Evolutionary conservation across 2,797 vertebrate genomes (phyloP), one percentile per base, ranked within the genome.

Genomic region (Sebastes steindachneri): DNA sequence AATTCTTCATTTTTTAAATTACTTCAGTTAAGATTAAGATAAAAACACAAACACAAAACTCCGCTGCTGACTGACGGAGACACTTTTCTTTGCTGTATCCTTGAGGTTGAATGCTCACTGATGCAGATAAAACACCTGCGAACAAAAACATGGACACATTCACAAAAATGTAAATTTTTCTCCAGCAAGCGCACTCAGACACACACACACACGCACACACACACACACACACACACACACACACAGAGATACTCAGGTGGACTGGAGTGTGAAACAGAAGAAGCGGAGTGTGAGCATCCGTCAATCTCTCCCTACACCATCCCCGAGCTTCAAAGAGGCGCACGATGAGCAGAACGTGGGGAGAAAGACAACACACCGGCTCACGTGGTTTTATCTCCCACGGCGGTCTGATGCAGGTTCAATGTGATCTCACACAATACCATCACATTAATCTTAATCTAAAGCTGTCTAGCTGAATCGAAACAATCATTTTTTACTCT

Each of bases 301-400:
- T 88, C 91, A 75, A 9, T 80, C 79, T 76, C 58, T 33, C 45
- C 25, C 37, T 29, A 12, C 60, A n/a, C 51, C 82, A 15, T 57
- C 41, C 5, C 29, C 0, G 54, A 72, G 79, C 81, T 84, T 87
- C 81, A 88, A 80, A 82, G 73, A 2, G 28, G 25, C 19, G 69
- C 15, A 33, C 7, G 26, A 58, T 60, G 71, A 71, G 73, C 51
- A 21, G 79, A 70, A 89, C 77, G 77, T 88, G 87, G 82, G 77
- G 53, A 76, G 81, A 90, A 80, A 89, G 80, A 21, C 11, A 88
- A 89, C 64, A 35, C 10, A 5, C 19, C 3, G 7, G 41, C 82
- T 41, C 75, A 33, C 54, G 14, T 26, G 64, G 41, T 31, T 15
- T 85, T 26, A 64, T 81, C 70, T n/a, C 37, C 65, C 76, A 71